Percentiles rank a stretch among this genome's conserved stretches.
Evolutionary conservation across 2,888 invertebrate genomes (phyloP).

Genomic region (Beris chalybata): DNA sequence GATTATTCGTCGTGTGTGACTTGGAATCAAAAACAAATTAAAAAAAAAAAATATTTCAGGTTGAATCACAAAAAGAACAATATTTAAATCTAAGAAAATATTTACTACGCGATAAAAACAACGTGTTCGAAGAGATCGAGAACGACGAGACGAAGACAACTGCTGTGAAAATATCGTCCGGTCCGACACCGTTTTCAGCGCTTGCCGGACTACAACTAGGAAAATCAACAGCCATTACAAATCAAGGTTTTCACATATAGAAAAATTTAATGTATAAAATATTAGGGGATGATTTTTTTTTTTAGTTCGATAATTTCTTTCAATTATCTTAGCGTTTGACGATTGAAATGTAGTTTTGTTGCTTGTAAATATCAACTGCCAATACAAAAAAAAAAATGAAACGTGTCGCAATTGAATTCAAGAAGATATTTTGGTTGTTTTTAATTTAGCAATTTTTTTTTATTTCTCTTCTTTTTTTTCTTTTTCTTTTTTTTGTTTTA

Average conservation of each 20-base stretch:
- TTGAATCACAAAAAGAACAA: slow-evolving; percentile 81
- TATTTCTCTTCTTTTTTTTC: background rate
- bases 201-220: slow-evolving; percentile 33
- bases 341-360: background rate
- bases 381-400: slow-evolving; percentile 1
- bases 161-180: slow-evolving; percentile 59
- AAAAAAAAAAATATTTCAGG: slow-evolving; percentile 50
- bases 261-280: slow-evolving; percentile 20
- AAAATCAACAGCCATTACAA: slow-evolving; percentile 18
- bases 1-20: background rate
- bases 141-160: slow-evolving; percentile 49
- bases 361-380: background rate
- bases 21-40: background rate
- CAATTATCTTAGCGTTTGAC: too few species aligned
- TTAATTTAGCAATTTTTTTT: background rate
- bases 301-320: too few species aligned
- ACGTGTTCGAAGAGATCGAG: slow-evolving; percentile 68
- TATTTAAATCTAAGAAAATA: slow-evolving; percentile 80
- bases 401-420: too few species aligned
- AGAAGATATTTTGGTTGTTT: too few species aligned
- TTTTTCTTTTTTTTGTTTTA: background rate
- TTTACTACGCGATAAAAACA: slow-evolving; percentile 69
- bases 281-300: too few species aligned
- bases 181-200: slow-evolving; percentile 66
- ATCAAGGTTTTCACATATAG: slow-evolving; percentile 34